Percentiles rank a stretch among this genome's conserved stretches.
phyloP scores from a whole-genome alignment of 2,113 vertebrate species.

The Crotalus helleri region DNA sequence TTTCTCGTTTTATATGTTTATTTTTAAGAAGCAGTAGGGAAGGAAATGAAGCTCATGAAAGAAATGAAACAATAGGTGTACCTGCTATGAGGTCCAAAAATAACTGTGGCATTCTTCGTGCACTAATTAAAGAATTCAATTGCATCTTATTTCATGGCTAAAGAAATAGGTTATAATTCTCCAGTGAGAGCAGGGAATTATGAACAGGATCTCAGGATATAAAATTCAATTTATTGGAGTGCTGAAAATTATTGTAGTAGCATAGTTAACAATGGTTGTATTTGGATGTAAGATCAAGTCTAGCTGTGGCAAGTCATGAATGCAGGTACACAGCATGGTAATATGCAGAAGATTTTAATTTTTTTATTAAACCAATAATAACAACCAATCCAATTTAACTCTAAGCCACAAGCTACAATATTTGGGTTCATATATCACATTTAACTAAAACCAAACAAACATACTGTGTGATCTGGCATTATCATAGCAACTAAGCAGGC shows the following conservation, averaged over 20 bases:
- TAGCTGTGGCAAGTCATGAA: not conserved
- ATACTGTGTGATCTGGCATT: not conserved
- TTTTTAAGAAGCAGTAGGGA: not conserved
- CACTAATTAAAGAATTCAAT: not conserved
- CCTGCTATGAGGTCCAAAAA: accelerated
- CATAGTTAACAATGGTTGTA: not conserved
- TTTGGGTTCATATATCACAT: not conserved
- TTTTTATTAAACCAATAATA: not conserved
- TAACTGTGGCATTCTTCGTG: accelerated
- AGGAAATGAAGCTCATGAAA: not conserved
- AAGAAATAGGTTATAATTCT: not conserved
- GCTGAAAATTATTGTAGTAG: not conserved
- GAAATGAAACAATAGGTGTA: not conserved
- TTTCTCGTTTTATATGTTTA: not conserved
- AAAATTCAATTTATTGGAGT: not conserved
- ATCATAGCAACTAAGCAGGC: not conserved
- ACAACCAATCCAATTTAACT: not conserved
- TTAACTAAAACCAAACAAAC: not conserved
- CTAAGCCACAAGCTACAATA: not conserved
- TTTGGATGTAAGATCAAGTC: not conserved
- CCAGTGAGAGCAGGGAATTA: not conserved
- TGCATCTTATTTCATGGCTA: not conserved
- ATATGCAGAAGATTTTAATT: not conserved
- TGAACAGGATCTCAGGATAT: not conserved
- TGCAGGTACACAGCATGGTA: not conserved